These are phyloP conservation scores for Drosophila sulfurigaster DNA, from an alignment of 1,140 invertebrate genomes.

Conservation along the genomic window DNA sequence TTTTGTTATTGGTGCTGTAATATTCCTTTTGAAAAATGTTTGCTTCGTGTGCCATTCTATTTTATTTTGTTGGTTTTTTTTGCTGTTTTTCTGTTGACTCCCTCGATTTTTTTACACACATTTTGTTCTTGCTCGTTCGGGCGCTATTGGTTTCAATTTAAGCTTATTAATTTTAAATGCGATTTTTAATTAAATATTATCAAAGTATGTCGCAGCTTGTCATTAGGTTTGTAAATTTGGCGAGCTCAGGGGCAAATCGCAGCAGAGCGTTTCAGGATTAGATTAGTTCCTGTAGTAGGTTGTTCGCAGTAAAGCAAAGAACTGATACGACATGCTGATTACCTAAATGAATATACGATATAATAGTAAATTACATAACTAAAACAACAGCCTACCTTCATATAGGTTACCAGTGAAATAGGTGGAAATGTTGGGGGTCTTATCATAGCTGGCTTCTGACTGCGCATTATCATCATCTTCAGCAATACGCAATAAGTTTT, in stretches of 20 bases:
- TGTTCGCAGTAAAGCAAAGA: slow-evolving; percentile 67
- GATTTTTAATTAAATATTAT: slow-evolving; percentile 82
- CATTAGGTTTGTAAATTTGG: background rate
- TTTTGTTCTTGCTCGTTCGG: slow-evolving; percentile 56
- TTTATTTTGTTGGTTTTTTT: slow-evolving; percentile 22
- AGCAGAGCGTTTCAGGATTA: background rate
- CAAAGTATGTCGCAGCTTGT: slow-evolving; percentile 66
- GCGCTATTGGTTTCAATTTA: slow-evolving; percentile 81
- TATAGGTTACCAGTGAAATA: slow-evolving; percentile 77
- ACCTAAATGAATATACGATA: slow-evolving; percentile 32
- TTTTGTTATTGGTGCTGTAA: slow-evolving; percentile 65
- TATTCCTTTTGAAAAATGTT: slow-evolving; percentile 81
- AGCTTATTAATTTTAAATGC: slow-evolving; percentile 83
- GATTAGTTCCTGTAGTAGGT: slow-evolving; percentile 53
- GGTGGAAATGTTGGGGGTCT: slow-evolving; percentile 76
- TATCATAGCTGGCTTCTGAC: slow-evolving; percentile 72
- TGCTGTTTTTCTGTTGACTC: background rate
- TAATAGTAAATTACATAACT: background rate
- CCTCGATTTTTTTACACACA: slow-evolving; percentile 32
- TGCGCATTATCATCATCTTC: slow-evolving; percentile 66
- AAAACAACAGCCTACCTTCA: slow-evolving; percentile 58
- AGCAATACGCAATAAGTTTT: slow-evolving; percentile 66
- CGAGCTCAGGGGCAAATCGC: background rate
- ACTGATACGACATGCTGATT: slow-evolving; percentile 79
- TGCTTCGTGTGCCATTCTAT: slow-evolving; percentile 48